Conservation (phyloP, 2,797 vertebrate species). For the Gymnocypris eckloni region DNA sequence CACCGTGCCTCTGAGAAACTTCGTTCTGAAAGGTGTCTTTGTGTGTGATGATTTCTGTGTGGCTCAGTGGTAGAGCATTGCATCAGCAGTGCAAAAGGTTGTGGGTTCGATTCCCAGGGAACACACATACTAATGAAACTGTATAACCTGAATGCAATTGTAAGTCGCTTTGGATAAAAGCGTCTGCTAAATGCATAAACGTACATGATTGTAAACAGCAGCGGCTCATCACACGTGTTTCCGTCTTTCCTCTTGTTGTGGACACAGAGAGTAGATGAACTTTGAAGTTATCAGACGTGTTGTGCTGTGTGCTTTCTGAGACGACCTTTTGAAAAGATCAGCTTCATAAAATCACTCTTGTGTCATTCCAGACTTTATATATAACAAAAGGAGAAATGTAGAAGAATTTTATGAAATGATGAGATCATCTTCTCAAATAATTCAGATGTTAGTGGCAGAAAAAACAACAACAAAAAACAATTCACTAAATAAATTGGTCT, state of each 20-base stretch:
- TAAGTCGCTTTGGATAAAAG: too few species aligned
- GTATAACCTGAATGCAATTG: too few species aligned
- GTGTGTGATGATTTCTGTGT: constrained; percentile 38
- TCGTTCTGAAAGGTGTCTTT: constrained; percentile 61
- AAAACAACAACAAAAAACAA: too few species aligned
- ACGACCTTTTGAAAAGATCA: not conserved
- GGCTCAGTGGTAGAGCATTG: too few species aligned
- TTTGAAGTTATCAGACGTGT: not conserved
- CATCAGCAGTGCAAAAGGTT: too few species aligned
- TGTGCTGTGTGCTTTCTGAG: not conserved
- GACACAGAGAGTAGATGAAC: not conserved
- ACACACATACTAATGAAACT: too few species aligned
- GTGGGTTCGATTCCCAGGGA: too few species aligned
- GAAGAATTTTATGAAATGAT: not conserved
- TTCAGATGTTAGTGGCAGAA: not conserved
- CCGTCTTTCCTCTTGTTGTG: not conserved
- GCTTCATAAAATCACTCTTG: not conserved
- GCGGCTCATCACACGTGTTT: constrained; percentile 19
- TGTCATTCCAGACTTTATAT: not conserved
- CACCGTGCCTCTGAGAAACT: constrained; percentile 38
- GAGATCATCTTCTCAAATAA: not conserved
- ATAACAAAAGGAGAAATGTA: not conserved
- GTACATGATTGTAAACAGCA: constrained; percentile 55
- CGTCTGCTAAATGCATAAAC: too few species aligned
- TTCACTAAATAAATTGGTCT: too few species aligned